These are phyloP conservation scores for Psephotus haematonotus DNA, from an alignment of 2,113 vertebrate genomes.

Conservation along the genomic window DNA sequence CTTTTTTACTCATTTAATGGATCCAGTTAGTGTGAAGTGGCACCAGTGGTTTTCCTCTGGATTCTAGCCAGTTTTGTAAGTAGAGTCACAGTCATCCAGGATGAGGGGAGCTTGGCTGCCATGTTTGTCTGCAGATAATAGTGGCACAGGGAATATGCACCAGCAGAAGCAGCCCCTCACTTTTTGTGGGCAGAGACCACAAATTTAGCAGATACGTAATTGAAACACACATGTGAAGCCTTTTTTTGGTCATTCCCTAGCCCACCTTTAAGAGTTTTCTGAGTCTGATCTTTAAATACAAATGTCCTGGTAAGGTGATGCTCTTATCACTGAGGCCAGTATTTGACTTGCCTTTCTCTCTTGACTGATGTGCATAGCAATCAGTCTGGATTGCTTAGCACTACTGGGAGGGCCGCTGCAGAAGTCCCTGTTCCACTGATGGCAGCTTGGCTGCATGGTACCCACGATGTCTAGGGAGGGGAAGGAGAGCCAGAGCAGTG, in stretches of 20 bases:
- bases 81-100: background rate
- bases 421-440: background rate
- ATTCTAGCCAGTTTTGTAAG: background rate
- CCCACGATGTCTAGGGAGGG: rapidly evolving
- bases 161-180: background rate
- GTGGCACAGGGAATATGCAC: background rate
- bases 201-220: background rate
- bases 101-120: background rate
- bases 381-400: no score
- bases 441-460: background rate
- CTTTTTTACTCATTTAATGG: background rate
- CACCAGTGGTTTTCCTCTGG: background rate
- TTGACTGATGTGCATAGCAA: background rate
- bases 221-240: background rate
- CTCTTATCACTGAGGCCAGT: background rate
- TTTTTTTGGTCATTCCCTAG: background rate
- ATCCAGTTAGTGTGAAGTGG: background rate
- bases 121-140: background rate
- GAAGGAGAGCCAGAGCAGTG: background rate
- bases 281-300: background rate
- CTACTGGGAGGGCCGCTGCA: rapidly evolving
- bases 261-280: background rate
- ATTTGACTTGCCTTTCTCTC: background rate
- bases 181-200: background rate
- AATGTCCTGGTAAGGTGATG: background rate